Evolutionary conservation across 2,797 vertebrate genomes (phyloP).

Genomic region (Paguma larvata): DNA sequence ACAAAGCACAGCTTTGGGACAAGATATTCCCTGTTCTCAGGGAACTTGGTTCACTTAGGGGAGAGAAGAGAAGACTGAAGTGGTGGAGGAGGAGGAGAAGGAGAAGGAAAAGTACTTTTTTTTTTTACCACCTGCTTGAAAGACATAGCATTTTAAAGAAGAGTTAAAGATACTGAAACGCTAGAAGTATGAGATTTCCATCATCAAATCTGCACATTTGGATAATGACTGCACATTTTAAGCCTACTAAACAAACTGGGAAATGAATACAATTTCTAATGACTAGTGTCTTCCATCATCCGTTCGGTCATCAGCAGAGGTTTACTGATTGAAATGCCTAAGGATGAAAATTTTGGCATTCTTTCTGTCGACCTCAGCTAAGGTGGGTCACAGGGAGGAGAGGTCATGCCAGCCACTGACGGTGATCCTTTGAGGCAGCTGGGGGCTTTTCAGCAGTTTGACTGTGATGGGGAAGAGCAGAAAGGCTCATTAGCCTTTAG

Average conservation of each 20-base stretch:
- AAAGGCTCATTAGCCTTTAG: background rate
- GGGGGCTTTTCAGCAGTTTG: background rate
- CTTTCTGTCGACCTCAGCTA: background rate
- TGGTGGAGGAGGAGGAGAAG: background rate
- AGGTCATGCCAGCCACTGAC: background rate
- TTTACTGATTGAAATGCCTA: background rate
- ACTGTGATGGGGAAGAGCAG: background rate
- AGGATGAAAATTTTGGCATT: background rate
- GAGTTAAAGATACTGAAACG: slow-evolving; percentile 29
- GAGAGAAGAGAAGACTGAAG: background rate
- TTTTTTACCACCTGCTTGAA: background rate
- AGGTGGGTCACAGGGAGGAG: background rate
- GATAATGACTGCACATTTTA: background rate
- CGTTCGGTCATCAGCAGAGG: background rate
- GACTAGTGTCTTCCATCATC: background rate
- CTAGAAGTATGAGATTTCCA: background rate
- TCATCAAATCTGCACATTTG: background rate
- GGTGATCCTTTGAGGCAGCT: background rate
- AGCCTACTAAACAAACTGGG: slow-evolving; percentile 10
- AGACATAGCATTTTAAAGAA: slow-evolving; percentile 24
- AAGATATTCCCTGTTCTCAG: background rate
- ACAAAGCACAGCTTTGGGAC: background rate
- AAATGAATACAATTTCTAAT: background rate
- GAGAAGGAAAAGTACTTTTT: background rate
- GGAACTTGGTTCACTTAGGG: background rate